phyloP scores from a whole-genome alignment of 35 echinoderm and acorn worm species.

The Patiria miniata region DNA sequence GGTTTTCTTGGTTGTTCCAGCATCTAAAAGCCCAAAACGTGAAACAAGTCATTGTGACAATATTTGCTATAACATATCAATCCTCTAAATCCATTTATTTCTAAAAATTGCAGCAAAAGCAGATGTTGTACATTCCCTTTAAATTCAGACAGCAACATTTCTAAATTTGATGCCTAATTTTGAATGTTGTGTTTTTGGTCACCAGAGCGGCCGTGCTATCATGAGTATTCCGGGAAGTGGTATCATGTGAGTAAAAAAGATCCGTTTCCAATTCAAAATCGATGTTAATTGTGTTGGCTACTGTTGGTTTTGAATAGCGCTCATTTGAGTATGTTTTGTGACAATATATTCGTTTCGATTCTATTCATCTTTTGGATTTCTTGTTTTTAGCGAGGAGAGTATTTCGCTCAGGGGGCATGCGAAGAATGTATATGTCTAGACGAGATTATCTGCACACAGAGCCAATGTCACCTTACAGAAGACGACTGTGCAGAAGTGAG shows the following conservation, averaged over 20 bases:
- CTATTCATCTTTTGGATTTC: neutral
- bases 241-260: neutral
- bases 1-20: too few relatives aligned
- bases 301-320: too few relatives aligned
- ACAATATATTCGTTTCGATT: neutral
- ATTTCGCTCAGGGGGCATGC: slow-evolving; percentile 7
- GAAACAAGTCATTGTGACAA: too few relatives aligned
- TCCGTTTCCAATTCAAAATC: neutral
- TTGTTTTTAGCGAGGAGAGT: neutral
- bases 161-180: neutral
- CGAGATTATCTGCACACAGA: slow-evolving; percentile 1
- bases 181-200: neutral
- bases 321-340: neutral
- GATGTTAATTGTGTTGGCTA: neutral
- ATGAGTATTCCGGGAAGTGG: neutral
- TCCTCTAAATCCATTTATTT: too few relatives aligned
- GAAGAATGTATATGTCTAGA: slow-evolving; percentile 29
- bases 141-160: too few relatives aligned
- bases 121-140: too few relatives aligned
- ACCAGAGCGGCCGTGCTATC: neutral
- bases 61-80: too few relatives aligned
- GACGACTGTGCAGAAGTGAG: slow-evolving; percentile 41
- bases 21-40: too few relatives aligned
- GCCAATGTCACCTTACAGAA: slow-evolving; percentile 20
- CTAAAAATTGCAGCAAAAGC: too few relatives aligned